These are phyloP conservation scores for Eutolmus rufibarbis DNA, from an alignment of 2,888 invertebrate species.

Conservation along the genomic window DNA sequence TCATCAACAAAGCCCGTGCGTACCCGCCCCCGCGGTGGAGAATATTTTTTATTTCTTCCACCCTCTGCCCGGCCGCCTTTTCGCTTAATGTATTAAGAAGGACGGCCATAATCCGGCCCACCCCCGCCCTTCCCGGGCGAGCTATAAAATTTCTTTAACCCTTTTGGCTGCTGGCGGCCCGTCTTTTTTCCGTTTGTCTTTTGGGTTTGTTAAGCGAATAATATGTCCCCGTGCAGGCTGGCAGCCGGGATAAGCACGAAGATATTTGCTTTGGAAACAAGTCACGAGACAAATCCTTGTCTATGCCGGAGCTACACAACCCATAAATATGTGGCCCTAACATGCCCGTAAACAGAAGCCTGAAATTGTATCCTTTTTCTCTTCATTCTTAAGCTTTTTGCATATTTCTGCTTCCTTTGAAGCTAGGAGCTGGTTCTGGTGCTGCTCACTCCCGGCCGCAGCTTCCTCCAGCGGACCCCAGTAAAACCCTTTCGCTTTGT, in stretches of 20 bases:
- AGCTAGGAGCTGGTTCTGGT: slow-evolving; percentile 1
- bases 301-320: slow-evolving; percentile 37
- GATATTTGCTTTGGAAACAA: slow-evolving; percentile 43
- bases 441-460: background rate
- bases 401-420: slow-evolving; percentile 43
- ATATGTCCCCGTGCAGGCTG: slow-evolving; percentile 13
- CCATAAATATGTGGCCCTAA: slow-evolving; percentile 42
- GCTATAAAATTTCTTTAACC: slow-evolving; percentile 41
- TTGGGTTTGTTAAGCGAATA: slow-evolving; percentile 42
- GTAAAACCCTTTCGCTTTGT: slow-evolving; percentile 39
- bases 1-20: slow-evolving; percentile 38
- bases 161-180: slow-evolving; percentile 30
- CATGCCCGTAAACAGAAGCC: slow-evolving; percentile 28
- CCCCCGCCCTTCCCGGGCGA: background rate
- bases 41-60: background rate
- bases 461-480: background rate
- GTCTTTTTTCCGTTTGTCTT: slow-evolving; percentile 40
- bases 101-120: slow-evolving; percentile 11
- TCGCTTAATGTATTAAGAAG: slow-evolving; percentile 36
- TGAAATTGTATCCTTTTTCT: slow-evolving; percentile 42
- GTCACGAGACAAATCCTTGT: slow-evolving; percentile 46
- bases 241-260: slow-evolving; percentile 27
- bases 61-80: background rate
- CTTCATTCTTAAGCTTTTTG: slow-evolving; percentile 42
- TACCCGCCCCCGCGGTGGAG: background rate